Percentiles rank a stretch among this genome's conserved stretches.
phyloP scores from a whole-genome alignment of 1,140 invertebrate species.

The Pseudachorutes palmiensis region DNA sequence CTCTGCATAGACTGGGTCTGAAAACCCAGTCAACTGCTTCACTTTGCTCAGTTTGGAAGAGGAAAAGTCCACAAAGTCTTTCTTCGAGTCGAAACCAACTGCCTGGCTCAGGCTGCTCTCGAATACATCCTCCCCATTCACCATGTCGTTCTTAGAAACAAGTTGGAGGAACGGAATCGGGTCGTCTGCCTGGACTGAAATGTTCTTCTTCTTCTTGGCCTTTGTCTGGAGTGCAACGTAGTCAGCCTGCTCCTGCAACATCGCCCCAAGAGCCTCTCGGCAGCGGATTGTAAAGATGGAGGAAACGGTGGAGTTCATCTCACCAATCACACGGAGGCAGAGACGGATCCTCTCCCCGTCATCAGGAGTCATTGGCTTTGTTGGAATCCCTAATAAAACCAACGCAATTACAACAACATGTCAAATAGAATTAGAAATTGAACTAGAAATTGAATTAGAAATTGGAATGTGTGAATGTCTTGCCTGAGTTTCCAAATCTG shows the following conservation, averaged over 20 bases:
- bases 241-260: conserved; percentile 74
- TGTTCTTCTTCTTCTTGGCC: conserved; percentile 53
- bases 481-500: conserved; percentile 68
- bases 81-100: conserved; percentile 46
- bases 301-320: conserved; percentile 44
- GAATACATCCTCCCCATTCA: conserved; percentile 77
- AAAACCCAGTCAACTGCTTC: conserved; percentile 98
- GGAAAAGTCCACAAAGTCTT: conserved; percentile 41
- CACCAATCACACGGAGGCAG: conserved; percentile 70
- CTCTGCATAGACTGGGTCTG: conserved; percentile 97
- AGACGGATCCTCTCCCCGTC: conserved; percentile 84
- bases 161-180: conserved; percentile 80
- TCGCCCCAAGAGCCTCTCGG: conserved; percentile 68
- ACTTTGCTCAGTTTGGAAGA: conserved; percentile 62
- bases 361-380: conserved; percentile 82
- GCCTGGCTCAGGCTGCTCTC: conserved; percentile 90
- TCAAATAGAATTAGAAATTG: too few relatives aligned
- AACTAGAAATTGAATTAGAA: too few relatives aligned
- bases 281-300: conserved; percentile 72
- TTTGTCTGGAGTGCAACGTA: conserved; percentile 56
- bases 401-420: too few relatives aligned
- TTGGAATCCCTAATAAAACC: conserved; percentile 40
- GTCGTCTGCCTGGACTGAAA: conserved; percentile 73
- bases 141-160: conserved; percentile 61
- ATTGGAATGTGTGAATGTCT: conserved; percentile 18